Evolutionary conservation across 2,113 vertebrate species (phyloP), one percentile per base, ranked within the genome.

Genomic region (Catharus bicknelli): DNA sequence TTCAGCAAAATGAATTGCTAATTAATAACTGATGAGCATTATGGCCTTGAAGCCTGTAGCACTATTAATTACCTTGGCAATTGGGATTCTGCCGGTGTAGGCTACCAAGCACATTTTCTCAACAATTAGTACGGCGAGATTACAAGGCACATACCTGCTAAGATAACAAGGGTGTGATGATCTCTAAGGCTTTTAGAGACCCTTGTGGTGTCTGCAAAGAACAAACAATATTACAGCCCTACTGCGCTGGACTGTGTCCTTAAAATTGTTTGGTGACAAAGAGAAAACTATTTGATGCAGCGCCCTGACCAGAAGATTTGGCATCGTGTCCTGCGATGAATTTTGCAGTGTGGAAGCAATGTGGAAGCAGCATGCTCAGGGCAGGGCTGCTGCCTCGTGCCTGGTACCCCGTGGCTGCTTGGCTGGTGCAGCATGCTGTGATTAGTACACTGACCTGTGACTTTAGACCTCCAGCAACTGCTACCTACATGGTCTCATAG

Each of bases 11-110:
- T 98, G 98, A 99, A 99, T 99, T 99, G 98, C 98, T 99, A 99
- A 99, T 99, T 99, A 99, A 99, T 99, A 99, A 99, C 99, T 99
- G 99, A 99, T 99, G 99, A 99, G 98, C 99, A 98, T 99, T 99
- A 99, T 99, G 99, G 99, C 99, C 99, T 99, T 97, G 97, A 99
- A 99, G 98, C 98, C 98, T 98, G 98, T 98, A 98, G 98, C 97
- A 97, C 98, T 98, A 99, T 99, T 99, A 98, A 99, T 99, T 99
- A 99, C 97, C 97, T 93, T 98, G 98, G 98, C 98, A 98, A 98
- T 97, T 95, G 98, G 98, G 98, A 98, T 98, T 98, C 97, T 98
- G 94, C 91, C 26, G 90, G 97, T 96, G 98, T 97, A 98, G 96
- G 96, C 97, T 98, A 98, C 98, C 98, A 97, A 97, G 98, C 90